A percentile compares a stretch with the other conserved stretches of the same genome.
These are phyloP conservation scores for Philereme transversata DNA, from an alignment of 2,888 invertebrate species.

Conservation along the genomic window DNA sequence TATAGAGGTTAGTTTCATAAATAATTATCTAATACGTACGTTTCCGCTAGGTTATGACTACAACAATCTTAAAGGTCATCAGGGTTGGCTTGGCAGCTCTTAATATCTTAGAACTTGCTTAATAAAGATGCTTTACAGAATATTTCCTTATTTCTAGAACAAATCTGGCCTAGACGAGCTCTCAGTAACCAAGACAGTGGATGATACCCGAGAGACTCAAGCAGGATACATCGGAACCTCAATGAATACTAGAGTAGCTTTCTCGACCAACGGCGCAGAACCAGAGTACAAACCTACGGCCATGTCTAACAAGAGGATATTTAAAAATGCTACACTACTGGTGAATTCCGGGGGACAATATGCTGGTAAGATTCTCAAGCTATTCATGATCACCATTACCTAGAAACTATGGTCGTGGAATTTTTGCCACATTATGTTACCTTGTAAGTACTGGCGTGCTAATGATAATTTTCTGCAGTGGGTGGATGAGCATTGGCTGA, in stretches of 20 bases:
- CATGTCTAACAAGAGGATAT: conserved; percentile 87
- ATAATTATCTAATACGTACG: too few relatives aligned
- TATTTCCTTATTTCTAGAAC: conserved; percentile 47
- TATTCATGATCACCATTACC: neutral
- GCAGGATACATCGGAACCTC: conserved; percentile 89
- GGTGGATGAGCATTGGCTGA: too few relatives aligned
- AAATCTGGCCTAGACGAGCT: conserved; percentile 87
- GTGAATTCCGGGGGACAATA: conserved; percentile 99
- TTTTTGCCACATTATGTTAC: too few relatives aligned
- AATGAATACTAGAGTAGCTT: conserved; percentile 94
- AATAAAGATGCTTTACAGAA: neutral
- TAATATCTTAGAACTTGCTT: too few relatives aligned
- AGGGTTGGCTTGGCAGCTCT: too few relatives aligned
- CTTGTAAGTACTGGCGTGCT: too few relatives aligned
- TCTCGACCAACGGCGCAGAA: conserved; percentile 93
- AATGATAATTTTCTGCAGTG: too few relatives aligned
- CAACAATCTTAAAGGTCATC: too few relatives aligned
- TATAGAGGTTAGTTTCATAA: conserved; percentile 49
- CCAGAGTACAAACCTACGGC: conserved; percentile 92
- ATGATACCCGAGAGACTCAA: conserved; percentile 90
- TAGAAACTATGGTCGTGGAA: too few relatives aligned
- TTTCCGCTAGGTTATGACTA: too few relatives aligned
- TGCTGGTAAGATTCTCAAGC: conserved; percentile 77
- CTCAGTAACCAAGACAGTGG: conserved; percentile 87
- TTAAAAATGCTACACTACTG: conserved; percentile 91